These are phyloP conservation scores for Sebastes wilsoni DNA, from an alignment of 2,797 vertebrate genomes.

Conservation along the genomic window DNA sequence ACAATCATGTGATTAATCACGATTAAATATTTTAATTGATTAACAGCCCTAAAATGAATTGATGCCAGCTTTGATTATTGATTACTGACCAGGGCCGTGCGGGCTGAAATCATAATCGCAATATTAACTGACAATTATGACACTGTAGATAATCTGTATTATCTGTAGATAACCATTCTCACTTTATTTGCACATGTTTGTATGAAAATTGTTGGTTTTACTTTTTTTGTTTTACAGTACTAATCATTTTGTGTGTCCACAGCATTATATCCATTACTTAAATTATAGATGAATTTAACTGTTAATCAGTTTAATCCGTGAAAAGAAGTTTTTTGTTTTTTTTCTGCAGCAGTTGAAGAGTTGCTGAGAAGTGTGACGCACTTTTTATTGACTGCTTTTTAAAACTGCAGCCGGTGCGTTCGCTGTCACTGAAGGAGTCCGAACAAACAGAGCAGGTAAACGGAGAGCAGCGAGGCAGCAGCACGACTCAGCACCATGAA, in stretches of 20 bases:
- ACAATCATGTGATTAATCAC: too few relatives aligned
- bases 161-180: not conserved
- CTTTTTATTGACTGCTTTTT: not conserved
- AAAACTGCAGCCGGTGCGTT: not conserved
- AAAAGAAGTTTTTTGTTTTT: too few relatives aligned
- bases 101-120: not conserved
- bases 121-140: not conserved
- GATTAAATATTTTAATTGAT: too few relatives aligned
- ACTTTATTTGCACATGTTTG: not conserved
- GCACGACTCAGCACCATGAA: not conserved
- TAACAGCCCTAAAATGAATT: not conserved
- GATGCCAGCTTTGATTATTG: not conserved
- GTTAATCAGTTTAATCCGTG: not conserved
- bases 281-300: not conserved
- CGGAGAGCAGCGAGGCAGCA: constrained; percentile 23
- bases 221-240: not conserved
- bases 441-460: constrained; percentile 19
- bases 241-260: not conserved
- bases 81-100: not conserved
- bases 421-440: not conserved
- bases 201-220: not conserved
- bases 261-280: not conserved
- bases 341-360: not conserved
- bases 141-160: not conserved
- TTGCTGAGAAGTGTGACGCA: not conserved